Evolutionary conservation across 2,113 vertebrate genomes (phyloP), one percentile per base, ranked within the genome.

Genomic region (Zapus hudsonius): DNA sequence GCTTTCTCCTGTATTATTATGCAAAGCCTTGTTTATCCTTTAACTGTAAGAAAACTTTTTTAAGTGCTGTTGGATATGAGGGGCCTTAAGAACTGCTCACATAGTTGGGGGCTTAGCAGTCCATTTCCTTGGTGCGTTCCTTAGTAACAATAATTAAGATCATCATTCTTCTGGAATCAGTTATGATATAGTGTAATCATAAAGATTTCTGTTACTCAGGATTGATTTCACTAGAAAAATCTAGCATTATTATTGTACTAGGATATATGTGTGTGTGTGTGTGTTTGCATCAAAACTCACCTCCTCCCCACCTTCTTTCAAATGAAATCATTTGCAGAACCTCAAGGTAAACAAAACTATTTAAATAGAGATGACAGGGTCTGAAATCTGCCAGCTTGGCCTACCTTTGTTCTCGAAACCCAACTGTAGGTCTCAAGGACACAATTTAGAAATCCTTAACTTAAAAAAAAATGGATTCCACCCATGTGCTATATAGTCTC

Each of bases 211-310:
- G 19, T 33, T 84, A 22, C 20, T 94, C 55, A 73, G 70, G 15
- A 59, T 36, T 75, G 9, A 80, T 67, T 59, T 55, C 61, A 79
- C n/a, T 82, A 84, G 47, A 93, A 92, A 63, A 87, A 80, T 66
- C 1, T 59, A 88, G 9, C 29, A 44, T 88, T 84, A 42, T 75
- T 52, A 33, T 0, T 76, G n/a, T 7, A 33, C 36, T 22, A 5
- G 27, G 47, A 67, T 78, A 57, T 7, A 72, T 38, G 88, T 29
- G 64, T 57, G 52, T 52, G 52, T 52, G 52, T 52, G 52, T 52
- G 52, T 52, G 52, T 33, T 74, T 74, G 11, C 57, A 55, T 78
- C n/a, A 61, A 36, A 84, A 90, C 79, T 52, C 52, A 52, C 52
- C 7, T 52, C 52, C 12, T 52, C 36, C 9, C 20, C 69, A 0